phyloP scores from a whole-genome alignment of 2,113 vertebrate genomes.

The Zapus hudsonius region DNA sequence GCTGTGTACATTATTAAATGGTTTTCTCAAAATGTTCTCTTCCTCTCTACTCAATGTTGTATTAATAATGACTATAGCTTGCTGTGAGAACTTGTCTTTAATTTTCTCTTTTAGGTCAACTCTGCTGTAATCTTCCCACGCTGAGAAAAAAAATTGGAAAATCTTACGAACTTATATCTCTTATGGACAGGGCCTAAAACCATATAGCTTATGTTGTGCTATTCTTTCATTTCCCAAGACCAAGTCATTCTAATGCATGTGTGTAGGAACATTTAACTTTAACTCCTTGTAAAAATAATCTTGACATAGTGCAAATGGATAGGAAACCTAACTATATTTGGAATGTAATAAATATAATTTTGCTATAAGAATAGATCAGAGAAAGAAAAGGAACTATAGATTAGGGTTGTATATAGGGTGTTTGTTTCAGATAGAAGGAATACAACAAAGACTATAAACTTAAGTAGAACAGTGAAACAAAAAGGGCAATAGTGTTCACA shows the following conservation, averaged over 20 bases:
- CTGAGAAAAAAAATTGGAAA: constrained; percentile 46
- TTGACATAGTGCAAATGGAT: background rate
- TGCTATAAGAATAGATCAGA: background rate
- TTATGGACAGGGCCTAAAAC: background rate
- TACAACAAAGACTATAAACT: background rate
- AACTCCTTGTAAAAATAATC: background rate
- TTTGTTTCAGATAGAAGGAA: constrained; percentile 25
- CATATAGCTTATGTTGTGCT: background rate
- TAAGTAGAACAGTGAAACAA: background rate
- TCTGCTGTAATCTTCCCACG: constrained; percentile 20
- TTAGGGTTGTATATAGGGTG: background rate
- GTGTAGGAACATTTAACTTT: background rate
- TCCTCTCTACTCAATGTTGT: background rate
- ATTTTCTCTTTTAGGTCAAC: background rate
- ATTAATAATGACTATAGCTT: background rate
- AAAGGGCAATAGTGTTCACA: background rate
- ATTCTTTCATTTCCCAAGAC: constrained; percentile 14
- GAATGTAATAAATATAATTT: background rate
- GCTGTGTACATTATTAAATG: background rate
- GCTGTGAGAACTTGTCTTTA: background rate
- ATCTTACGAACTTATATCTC: constrained; percentile 8
- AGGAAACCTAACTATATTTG: background rate
- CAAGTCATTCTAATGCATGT: background rate
- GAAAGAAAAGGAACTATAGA: constrained; percentile 40
- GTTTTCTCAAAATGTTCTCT: background rate